Percentiles rank a stretch among this genome's conserved stretches.
Evolutionary conservation across 1,140 invertebrate genomes (phyloP).

Genomic region (Antheraea pernyi): DNA sequence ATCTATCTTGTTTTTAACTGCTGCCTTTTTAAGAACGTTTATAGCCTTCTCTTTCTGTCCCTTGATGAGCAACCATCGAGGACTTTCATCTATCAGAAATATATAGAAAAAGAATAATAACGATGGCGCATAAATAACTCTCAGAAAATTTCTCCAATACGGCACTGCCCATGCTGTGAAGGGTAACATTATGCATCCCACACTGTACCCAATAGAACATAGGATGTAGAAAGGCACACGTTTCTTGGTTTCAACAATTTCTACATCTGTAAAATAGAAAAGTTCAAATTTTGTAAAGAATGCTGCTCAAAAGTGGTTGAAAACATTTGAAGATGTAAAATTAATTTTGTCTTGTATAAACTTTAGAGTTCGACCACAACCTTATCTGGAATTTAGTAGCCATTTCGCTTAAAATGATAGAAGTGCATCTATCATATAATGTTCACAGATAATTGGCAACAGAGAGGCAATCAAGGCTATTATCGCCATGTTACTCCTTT

Average conservation of each 20-base stretch:
- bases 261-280: constrained; percentile 47
- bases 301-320: no score
- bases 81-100: constrained; percentile 47
- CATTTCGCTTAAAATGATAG: no score
- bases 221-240: constrained; percentile 40
- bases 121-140: constrained; percentile 49
- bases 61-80: constrained; percentile 85
- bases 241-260: constrained; percentile 50
- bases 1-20: constrained; percentile 46
- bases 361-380: no score
- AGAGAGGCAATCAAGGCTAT: no score
- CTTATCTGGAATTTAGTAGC: no score
- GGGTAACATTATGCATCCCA: constrained; percentile 37
- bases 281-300: neutral
- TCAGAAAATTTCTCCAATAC: constrained; percentile 55
- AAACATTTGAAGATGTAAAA: no score
- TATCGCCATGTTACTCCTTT: no score
- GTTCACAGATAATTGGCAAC: no score
- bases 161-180: constrained; percentile 42
- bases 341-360: no score
- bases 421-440: no score
- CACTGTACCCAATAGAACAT: constrained; percentile 36
- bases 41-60: constrained; percentile 19
- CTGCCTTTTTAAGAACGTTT: constrained; percentile 44
- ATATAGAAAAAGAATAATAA: constrained; percentile 39